A percentile compares a stretch with the other conserved stretches of the same genome.
phyloP scores from a whole-genome alignment of 2,113 vertebrate genomes.

The Strix aluco region DNA sequence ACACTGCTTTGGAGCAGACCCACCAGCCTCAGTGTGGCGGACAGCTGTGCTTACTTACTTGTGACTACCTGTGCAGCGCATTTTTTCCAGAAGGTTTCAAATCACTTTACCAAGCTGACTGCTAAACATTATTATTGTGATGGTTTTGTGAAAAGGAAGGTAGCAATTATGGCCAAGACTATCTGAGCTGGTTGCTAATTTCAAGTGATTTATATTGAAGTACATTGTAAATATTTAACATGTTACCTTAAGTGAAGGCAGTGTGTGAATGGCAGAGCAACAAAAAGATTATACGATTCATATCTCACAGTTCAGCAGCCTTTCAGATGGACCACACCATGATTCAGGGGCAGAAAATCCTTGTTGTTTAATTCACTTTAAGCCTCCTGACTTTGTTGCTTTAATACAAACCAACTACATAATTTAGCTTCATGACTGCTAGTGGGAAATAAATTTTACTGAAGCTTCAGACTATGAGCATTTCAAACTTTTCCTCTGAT shows the following conservation, averaged over 20 bases:
- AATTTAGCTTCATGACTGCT: not conserved
- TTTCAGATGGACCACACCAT: not conserved
- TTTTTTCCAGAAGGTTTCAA: not conserved
- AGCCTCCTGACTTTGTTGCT: not conserved
- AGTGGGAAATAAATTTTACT: not conserved
- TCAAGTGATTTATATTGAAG: not conserved
- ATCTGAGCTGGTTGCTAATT: not conserved
- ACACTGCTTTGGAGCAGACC: not conserved
- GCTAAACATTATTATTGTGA: not conserved
- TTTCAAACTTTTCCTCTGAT: not conserved
- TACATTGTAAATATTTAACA: not conserved
- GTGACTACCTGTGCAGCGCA: not conserved
- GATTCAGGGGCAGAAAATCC: not conserved
- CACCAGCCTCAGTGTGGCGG: rapidly evolving
- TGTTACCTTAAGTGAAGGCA: not conserved
- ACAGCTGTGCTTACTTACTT: not conserved
- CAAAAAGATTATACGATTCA: not conserved
- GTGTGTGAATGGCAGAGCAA: not conserved
- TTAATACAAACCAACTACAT: not conserved
- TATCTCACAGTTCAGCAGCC: not conserved
- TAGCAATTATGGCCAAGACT: not conserved
- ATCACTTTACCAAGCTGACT: not conserved
- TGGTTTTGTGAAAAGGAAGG: not conserved
- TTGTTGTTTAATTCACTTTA: not conserved
- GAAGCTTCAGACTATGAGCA: not conserved